Evolutionary conservation across 2,888 invertebrate species (phyloP).

Genomic region (Drosophila quinaria): DNA sequence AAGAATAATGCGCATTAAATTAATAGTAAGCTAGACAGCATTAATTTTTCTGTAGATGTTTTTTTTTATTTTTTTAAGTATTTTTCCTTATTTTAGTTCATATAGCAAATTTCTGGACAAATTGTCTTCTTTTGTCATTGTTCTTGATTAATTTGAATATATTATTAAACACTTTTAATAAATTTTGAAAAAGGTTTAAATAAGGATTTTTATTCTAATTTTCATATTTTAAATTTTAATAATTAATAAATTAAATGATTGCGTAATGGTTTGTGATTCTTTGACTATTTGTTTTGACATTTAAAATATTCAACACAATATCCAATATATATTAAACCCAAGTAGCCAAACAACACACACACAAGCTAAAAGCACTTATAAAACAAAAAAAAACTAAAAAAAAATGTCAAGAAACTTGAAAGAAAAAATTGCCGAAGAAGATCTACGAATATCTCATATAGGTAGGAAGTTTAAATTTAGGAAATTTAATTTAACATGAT

Average conservation of each 20-base stretch:
- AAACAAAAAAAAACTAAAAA: not conserved
- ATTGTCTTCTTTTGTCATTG: no score
- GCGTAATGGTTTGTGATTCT: no score
- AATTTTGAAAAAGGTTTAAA: no score
- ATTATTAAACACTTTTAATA: no score
- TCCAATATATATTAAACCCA: not conserved
- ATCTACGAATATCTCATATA: conserved; percentile 6
- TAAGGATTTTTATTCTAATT: no score
- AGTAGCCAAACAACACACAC: conserved; percentile 9
- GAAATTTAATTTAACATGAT: not conserved
- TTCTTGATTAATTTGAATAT: not conserved
- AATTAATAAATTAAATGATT: no score
- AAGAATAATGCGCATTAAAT: not conserved
- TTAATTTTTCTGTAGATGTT: not conserved
- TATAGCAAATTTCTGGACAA: no score
- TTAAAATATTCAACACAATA: not conserved
- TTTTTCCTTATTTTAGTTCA: not conserved
- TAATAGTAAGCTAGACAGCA: not conserved
- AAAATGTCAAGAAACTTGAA: conserved; percentile 11
- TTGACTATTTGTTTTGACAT: no score
- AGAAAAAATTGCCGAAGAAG: conserved; percentile 7
- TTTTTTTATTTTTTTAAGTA: not conserved
- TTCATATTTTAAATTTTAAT: no score
- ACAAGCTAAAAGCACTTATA: not conserved
- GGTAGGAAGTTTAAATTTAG: no score